Conservation (phyloP, 2,113 vertebrate genomes). For the Nesospiza acunhae region DNA sequence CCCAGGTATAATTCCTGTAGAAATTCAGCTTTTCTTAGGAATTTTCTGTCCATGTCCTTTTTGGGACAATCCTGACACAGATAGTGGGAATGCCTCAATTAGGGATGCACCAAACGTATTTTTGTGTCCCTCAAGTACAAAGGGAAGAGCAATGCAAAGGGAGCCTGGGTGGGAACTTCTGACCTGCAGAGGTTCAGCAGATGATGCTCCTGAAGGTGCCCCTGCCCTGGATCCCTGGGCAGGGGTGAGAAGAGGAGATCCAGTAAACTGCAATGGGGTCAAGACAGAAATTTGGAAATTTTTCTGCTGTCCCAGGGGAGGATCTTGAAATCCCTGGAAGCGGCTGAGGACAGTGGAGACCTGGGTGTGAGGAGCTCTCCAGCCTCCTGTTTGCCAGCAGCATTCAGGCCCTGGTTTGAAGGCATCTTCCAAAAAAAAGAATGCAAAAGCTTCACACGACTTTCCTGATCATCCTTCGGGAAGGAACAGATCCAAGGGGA, state of each 20-base stretch:
- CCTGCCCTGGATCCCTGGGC: not conserved
- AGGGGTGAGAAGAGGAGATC: not conserved
- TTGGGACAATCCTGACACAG: not conserved
- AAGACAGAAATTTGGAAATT: not conserved
- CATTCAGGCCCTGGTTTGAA: rapidly evolving
- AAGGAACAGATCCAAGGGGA: not conserved
- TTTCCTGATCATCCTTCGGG: not conserved
- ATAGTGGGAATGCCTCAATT: not conserved
- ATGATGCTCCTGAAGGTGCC: not conserved
- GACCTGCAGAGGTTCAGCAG: not conserved
- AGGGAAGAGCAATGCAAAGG: not conserved
- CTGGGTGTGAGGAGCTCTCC: not conserved
- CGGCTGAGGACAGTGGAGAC: too few relatives aligned
- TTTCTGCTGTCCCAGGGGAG: not conserved
- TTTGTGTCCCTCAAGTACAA: not conserved
- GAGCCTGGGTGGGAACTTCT: not conserved
- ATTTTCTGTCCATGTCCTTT: not conserved
- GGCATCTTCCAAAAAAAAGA: not conserved
- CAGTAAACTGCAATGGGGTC: not conserved
- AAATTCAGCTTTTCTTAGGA: not conserved
- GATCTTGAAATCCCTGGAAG: not conserved
- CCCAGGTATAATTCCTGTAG: not conserved
- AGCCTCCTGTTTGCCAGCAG: not conserved
- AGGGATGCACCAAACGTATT: rapidly evolving
- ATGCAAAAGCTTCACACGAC: rapidly evolving